Base-by-base conservation (phyloP, 2,113 vertebrate species). In the Cyprinodon brontotheroides region DNA sequence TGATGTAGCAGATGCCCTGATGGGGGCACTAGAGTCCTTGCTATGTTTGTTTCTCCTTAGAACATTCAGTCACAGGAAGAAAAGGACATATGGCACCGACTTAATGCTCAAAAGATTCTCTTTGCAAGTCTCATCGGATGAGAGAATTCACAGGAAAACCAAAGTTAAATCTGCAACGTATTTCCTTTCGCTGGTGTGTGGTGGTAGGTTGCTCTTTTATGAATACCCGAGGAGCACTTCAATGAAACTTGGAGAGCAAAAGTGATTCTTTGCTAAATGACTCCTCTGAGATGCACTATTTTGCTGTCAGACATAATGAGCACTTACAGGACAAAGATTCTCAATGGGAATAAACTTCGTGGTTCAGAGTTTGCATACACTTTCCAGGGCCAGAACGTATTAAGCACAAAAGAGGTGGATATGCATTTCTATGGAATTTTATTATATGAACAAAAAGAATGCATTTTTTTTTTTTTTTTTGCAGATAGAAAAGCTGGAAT, bases 1-100 rank as follows among this genome's bases (percentile, higher is more conserved):
- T 47, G 9, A 9, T 81, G 71, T 78, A 65, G 65, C 20, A 2
- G 65, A 50, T 37, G 69, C 75, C 93, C 94, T 92, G 90, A 75
- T 82, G 93, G 93, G 92, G 94, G 93, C 90, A 91, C 89, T 92
- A 75, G 69, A 89, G 89, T 81, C 91, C 90, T 80, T 74, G 43
- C 57, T 73, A 79, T 80, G 53, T 4, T 13, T 29, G 2, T 29
- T 50, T 47, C 15, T 37, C 10, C 37, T 60, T 75, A 68, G 74
- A 57, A 57, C 75, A 50, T 50, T 77, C 53, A 67, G 75, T 70
- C 77, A 48, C 70, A 69, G 61, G 36, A 80, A 14, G 50, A 57
- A n/a, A 62, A 20, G 15, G 59, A 73, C 41, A 81, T 71, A 77
- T n/a, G 40, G 69, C 65, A 40, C 45, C 40, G 4, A 39, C 60